Evolutionary conservation across 2,797 vertebrate species (phyloP).

Genomic region (Poeciliopsis gracilis): DNA sequence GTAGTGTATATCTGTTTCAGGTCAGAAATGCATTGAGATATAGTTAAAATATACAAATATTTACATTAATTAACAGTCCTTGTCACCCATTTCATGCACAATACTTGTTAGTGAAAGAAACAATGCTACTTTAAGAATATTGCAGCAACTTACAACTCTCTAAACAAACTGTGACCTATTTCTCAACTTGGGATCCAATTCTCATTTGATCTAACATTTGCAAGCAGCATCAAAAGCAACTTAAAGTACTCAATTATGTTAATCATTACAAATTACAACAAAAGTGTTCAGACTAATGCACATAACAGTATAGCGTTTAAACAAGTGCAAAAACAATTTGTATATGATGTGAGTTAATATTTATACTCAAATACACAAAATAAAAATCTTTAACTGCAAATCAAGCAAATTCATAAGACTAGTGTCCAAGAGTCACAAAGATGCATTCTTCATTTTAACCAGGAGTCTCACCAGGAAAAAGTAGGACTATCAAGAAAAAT

Average conservation of each 20-base stretch:
- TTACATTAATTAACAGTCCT: not conserved
- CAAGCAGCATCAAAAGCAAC: too few relatives aligned
- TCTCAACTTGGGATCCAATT: not conserved
- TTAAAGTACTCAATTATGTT: not conserved
- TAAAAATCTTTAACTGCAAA: not conserved
- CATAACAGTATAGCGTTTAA: not conserved
- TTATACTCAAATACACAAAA: not conserved
- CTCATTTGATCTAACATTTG: too few relatives aligned
- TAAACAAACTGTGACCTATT: too few relatives aligned
- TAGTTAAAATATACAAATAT: not conserved
- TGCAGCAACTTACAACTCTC: not conserved
- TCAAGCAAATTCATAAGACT: not conserved
- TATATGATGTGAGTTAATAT: not conserved
- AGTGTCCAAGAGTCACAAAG: slow-evolving; percentile 19
- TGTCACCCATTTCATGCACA: not conserved
- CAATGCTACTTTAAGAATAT: not conserved
- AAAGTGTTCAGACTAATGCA: not conserved
- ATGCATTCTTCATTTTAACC: slow-evolving; percentile 20
- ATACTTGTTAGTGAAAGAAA: not conserved
- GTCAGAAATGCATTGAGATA: not conserved
- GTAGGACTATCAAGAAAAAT: slow-evolving; percentile 44
- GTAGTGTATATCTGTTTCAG: not conserved
- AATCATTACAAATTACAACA: not conserved
- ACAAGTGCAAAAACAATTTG: not conserved
- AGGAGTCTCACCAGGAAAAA: slow-evolving; percentile 18